Evolutionary conservation across 1,140 invertebrate genomes (phyloP).

Genomic region (Caenorhabditis briggsae): DNA sequence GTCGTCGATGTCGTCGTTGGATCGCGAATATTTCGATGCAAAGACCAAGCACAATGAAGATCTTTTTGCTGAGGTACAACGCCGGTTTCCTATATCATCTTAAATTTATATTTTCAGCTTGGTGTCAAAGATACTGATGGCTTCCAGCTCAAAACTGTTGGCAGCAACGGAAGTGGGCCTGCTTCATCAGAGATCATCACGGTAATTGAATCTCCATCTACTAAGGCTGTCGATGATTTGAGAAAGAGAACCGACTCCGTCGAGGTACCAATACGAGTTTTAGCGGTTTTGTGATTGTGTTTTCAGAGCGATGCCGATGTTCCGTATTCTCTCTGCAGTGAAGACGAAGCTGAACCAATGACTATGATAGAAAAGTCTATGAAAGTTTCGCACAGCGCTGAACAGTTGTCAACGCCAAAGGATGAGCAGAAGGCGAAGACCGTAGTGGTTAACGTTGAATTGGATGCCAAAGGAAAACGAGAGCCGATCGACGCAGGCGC

Average conservation of each 20-base stretch:
- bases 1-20: constrained; percentile 40
- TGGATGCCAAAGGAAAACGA: constrained; percentile 2
- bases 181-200: constrained; percentile 41
- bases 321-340: constrained; percentile 29
- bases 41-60: constrained; percentile 8
- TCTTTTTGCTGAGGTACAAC: constrained; percentile 13
- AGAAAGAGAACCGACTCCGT: neutral
- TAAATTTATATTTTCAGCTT: neutral
- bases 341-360: constrained; percentile 40
- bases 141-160: constrained; percentile 31
- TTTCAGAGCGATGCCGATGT: constrained; percentile 44
- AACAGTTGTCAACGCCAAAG: neutral
- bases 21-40: constrained; percentile 26
- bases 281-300: neutral
- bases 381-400: constrained; percentile 6
- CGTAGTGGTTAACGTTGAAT: constrained; percentile 22
- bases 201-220: constrained; percentile 3
- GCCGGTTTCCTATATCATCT: neutral
- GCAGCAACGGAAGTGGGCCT: neutral
- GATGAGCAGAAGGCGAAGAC: constrained; percentile 30
- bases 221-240: neutral
- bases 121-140: constrained; percentile 27
- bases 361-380: constrained; percentile 41
- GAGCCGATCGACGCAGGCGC: neutral
- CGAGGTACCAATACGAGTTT: neutral